These are phyloP conservation scores for Strigamia crassipes DNA, from an alignment of 2,888 invertebrate species.

Conservation along the genomic window DNA sequence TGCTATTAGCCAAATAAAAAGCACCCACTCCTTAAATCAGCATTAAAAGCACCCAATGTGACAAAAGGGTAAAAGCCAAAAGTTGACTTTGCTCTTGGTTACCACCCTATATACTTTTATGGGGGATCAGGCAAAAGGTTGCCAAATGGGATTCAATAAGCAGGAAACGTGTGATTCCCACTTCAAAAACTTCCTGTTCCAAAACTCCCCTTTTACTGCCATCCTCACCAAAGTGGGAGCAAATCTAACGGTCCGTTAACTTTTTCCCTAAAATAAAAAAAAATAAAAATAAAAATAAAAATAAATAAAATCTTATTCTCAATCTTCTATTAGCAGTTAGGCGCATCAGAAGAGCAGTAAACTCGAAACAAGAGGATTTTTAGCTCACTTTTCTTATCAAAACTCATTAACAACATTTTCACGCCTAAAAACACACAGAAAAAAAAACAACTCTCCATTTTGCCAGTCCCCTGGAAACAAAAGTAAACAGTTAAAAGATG, in stretches of 20 bases:
- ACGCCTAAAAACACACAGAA: background rate
- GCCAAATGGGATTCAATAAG: slow-evolving; percentile 30
- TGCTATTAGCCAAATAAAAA: background rate
- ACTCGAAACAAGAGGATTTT: background rate
- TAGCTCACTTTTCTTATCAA: background rate
- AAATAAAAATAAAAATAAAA: background rate
- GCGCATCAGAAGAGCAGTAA: background rate
- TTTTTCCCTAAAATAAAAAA: background rate
- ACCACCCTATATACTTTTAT: slow-evolving; percentile 17
- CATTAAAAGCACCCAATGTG: background rate
- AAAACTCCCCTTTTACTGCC: background rate
- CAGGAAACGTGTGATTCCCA: slow-evolving; percentile 8
- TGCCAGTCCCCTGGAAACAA: too few species aligned
- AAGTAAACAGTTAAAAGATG: too few species aligned
- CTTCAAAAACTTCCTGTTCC: background rate
- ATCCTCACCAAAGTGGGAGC: background rate
- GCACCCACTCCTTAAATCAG: background rate
- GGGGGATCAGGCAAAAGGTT: background rate
- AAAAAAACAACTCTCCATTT: background rate
- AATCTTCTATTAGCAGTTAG: slow-evolving; percentile 6
- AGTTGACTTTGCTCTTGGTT: background rate
- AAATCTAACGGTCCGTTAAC: slow-evolving; percentile 4
- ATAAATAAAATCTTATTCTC: background rate
- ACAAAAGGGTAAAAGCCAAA: background rate
- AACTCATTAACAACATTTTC: background rate